A percentile compares a stretch with the other conserved stretches of the same genome.
These are phyloP conservation scores for Enteromius fasciolatus DNA, from an alignment of 2,797 vertebrate species.

Conservation along the genomic window DNA sequence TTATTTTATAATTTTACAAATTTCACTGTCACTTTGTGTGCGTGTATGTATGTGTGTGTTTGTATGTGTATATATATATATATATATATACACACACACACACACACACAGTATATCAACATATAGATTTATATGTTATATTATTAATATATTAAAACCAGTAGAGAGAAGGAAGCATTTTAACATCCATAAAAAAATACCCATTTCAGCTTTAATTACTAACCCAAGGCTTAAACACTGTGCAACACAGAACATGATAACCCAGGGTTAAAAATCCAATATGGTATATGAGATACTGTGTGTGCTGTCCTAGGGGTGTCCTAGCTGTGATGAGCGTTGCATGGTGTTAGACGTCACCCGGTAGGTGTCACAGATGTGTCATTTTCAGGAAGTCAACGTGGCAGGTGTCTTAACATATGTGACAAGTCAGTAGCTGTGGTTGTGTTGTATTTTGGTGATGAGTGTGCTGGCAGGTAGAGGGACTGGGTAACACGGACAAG, in stretches of 20 bases:
- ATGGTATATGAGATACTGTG: neutral
- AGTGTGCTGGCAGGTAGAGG: slow-evolving; percentile 14
- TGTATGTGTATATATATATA: too few species aligned
- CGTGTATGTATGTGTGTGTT: rapidly evolving
- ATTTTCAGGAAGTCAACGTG: slow-evolving; percentile 14
- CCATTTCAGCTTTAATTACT: neutral
- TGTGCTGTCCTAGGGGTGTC: slow-evolving; percentile 14
- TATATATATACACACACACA: too few species aligned
- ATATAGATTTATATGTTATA: neutral
- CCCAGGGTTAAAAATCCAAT: neutral
- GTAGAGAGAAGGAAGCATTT: neutral
- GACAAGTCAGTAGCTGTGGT: slow-evolving; percentile 23
- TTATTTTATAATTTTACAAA: neutral
- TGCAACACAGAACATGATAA: neutral
- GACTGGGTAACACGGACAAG: neutral
- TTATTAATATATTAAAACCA: neutral
- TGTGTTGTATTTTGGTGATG: slow-evolving; percentile 9
- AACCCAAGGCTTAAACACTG: neutral
- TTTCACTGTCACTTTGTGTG: neutral
- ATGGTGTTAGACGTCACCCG: slow-evolving; percentile 1
- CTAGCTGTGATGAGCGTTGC: slow-evolving; percentile 13
- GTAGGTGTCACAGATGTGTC: slow-evolving; percentile 21
- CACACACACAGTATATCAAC: neutral
- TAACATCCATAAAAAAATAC: neutral
- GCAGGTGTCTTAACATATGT: slow-evolving; percentile 18